phyloP scores from a whole-genome alignment of 2,113 vertebrate species.

The Mustelus asterias region DNA sequence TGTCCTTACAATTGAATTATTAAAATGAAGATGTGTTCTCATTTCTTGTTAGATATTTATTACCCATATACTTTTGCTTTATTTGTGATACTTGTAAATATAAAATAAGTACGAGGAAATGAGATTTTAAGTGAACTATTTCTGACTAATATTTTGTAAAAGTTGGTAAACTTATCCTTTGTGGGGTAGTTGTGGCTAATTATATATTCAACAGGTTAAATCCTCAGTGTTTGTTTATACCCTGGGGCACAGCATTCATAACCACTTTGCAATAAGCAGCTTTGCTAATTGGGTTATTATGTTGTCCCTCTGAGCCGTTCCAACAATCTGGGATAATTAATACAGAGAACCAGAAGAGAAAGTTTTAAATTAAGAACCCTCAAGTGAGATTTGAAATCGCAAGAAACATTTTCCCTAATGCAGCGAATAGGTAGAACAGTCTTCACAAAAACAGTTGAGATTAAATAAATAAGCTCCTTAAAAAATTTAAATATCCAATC shows the following conservation, averaged over 20 bases:
- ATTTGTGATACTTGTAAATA: neutral
- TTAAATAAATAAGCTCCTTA: neutral
- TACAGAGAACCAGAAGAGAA: neutral
- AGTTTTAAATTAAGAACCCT: conserved; percentile 1
- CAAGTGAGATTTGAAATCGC: neutral
- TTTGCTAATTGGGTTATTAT: neutral
- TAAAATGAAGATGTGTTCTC: neutral
- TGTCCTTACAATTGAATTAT: neutral
- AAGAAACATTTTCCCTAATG: neutral
- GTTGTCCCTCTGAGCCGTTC: neutral
- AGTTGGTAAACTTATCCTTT: neutral
- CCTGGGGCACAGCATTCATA: neutral
- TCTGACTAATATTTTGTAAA: neutral
- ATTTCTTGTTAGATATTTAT: neutral
- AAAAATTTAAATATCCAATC: neutral
- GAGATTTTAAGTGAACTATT: neutral
- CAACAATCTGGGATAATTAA: neutral
- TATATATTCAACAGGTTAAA: neutral
- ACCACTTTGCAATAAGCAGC: neutral
- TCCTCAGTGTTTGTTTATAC: neutral
- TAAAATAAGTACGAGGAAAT: neutral
- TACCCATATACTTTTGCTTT: neutral
- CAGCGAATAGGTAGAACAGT: neutral
- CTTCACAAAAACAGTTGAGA: neutral
- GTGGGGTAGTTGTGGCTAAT: neutral